Base-by-base conservation (phyloP, 2,797 vertebrate genomes). In the Prionace glauca region DNA sequence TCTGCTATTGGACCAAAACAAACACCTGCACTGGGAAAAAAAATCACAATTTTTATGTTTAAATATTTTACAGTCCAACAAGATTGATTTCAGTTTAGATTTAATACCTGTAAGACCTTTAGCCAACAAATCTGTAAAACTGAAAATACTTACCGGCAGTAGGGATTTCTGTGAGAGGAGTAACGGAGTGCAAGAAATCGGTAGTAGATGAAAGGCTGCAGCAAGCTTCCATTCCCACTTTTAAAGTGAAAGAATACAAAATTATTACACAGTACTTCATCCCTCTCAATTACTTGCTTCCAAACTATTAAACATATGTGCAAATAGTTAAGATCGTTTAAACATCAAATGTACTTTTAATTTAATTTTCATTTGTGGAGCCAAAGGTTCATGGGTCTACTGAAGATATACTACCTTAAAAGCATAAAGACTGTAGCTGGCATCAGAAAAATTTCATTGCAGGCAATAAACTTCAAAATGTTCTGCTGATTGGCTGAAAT, bases 401-500 rank as follows among this genome's bases (percentile, higher is more conserved):
- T 32, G 0, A 72, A 41, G 62, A 74, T 10, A 22, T 14, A 97
- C 97, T 98, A 98, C 98, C 98, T 98, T 97, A 99, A 98, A 29
- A 99, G 98, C 99, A 99, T 99, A 96, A 99, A 99, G 96, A 99
- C 98, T 7, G 99, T 99, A 95, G 99, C 99, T 84, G 99, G 99
- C 99, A 99, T 99, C 97, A 99, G 97, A 96, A 99, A 99, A 96
- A 99, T 99, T 97, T 99, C 99, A 97, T 99, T 99, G 97, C 99
- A 99, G 97, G 99, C 99, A 71, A 99, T 98, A 96, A 99, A 99
- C 97, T 99, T 99, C 87, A 99, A 97, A 97, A 99, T 99, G 97
- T 99, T 99, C 97, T 99, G 99, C 97, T 99, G 99, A 97, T 99
- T 99, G 96, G 98, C 93, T 36, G 98, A 98, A 95, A 99, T 97